Percentiles rank a stretch among this genome's conserved stretches.
phyloP scores from a whole-genome alignment of 2,797 vertebrate species.

The Psittacula echo region DNA sequence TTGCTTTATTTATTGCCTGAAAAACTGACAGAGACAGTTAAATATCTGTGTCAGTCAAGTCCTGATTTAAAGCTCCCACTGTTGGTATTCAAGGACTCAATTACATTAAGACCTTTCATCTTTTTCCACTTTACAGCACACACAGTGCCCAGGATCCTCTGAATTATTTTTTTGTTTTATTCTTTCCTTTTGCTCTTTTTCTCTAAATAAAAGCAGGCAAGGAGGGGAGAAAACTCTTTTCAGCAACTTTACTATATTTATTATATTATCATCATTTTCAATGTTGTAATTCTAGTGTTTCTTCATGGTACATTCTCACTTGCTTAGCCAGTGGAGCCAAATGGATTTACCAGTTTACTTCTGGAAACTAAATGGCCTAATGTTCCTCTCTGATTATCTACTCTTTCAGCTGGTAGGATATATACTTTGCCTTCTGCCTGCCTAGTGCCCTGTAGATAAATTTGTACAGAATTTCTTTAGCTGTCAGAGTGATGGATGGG shows the following conservation, averaged over 20 bases:
- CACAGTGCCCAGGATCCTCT: neutral
- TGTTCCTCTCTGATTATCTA: slow-evolving; percentile 56
- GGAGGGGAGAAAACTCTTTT: neutral
- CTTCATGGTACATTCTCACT: neutral
- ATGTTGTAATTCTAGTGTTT: neutral
- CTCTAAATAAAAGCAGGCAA: neutral
- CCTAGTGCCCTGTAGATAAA: slow-evolving; percentile 72
- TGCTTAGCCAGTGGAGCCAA: neutral
- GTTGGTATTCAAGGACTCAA: neutral
- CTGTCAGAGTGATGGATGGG: slow-evolving; percentile 80
- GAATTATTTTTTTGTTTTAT: neutral
- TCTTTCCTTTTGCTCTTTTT: neutral
- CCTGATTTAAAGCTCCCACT: slow-evolving; percentile 20
- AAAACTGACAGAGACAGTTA: neutral
- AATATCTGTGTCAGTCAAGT: slow-evolving; percentile 30
- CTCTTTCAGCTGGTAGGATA: slow-evolving; percentile 58
- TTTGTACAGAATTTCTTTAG: slow-evolving; percentile 67
- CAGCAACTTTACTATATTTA: neutral
- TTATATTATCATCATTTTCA: neutral
- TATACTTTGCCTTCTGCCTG: slow-evolving; percentile 53
- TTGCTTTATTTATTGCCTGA: slow-evolving; percentile 1
- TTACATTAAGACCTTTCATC: slow-evolving; percentile 4
- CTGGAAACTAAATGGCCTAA: slow-evolving; percentile 45
- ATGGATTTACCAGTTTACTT: slow-evolving; percentile 33
- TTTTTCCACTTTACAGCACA: neutral